Evolutionary conservation across 2,888 invertebrate species (phyloP).

Genomic region (Eumerus sabulonum): DNA sequence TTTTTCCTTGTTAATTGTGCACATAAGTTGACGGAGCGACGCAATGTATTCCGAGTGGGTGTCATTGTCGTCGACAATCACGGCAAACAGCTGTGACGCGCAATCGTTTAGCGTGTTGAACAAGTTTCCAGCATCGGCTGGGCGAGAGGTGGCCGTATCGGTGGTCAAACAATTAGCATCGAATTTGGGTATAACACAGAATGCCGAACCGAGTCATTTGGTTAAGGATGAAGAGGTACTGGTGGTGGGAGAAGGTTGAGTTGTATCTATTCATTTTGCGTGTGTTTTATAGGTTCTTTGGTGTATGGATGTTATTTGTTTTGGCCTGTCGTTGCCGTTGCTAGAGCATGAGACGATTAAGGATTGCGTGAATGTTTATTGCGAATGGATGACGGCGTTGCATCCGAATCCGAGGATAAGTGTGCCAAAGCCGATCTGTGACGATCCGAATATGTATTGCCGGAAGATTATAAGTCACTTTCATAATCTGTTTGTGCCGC

Average conservation of each 20-base stretch:
- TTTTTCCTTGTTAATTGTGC: no score
- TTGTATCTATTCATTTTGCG: not conserved
- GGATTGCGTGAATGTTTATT: slow-evolving; percentile 97
- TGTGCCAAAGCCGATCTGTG: slow-evolving; percentile 92
- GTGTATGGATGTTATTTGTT: slow-evolving; percentile 93
- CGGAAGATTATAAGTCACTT: slow-evolving; percentile 94
- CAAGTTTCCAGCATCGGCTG: slow-evolving; percentile 82
- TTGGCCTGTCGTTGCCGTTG: slow-evolving; percentile 92
- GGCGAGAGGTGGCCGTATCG: slow-evolving; percentile 82
- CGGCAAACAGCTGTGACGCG: slow-evolving; percentile 79
- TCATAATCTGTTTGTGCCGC: slow-evolving; percentile 95
- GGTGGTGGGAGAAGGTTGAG: not conserved
- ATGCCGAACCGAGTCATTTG: slow-evolving; percentile 90
- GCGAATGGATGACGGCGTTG: slow-evolving; percentile 96
- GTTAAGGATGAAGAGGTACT: slow-evolving; percentile 90
- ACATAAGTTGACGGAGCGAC: not conserved
- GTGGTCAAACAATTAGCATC: slow-evolving; percentile 83
- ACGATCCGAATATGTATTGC: slow-evolving; percentile 94
- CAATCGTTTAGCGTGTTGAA: slow-evolving; percentile 82
- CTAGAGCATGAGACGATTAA: slow-evolving; percentile 96
- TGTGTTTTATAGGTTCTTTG: slow-evolving; percentile 85
- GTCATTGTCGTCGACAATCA: slow-evolving; percentile 79
- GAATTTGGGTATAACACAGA: slow-evolving; percentile 86
- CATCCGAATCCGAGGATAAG: slow-evolving; percentile 90
- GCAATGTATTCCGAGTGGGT: slow-evolving; percentile 82